Evolutionary conservation across 2,888 invertebrate species (phyloP), one percentile per base, ranked within the genome.

Genomic region (Pyralis farinalis): DNA sequence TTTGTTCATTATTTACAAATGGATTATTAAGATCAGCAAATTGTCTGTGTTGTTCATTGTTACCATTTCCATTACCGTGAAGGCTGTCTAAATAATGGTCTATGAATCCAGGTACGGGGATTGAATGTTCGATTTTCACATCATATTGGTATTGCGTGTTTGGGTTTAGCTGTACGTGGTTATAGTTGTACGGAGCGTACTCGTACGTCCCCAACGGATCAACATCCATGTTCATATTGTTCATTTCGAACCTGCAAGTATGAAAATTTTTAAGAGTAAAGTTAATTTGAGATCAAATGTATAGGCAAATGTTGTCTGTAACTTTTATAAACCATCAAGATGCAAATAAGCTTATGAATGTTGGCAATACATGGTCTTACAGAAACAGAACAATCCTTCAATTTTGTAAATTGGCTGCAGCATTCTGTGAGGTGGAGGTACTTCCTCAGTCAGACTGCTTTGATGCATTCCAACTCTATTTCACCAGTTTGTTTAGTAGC

Each of bases 131-230:
- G 7, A 59, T 20, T 32, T 63, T 69, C 1, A 58, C 49, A 6
- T 58, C 49, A 39, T 64, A 67, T 0, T 47, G 43, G 36, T 61
- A 67, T 0, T 39, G n/a, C 33, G 21, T 29, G 42, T 43, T 34
- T 1, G 37, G 37, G 21, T 21, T 12, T n/a, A 36, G 2, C 21
- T 40, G 50, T 11, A 11, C n/a, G 11, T 36, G 44, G 16, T 49
- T 51, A 39, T 53, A 64, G 42, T 52, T 48, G 4, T 65, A 71
- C 0, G 49, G 29, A 0, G 62, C 52, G 47, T 70, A 72, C 5
- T 71, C 73, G 4, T 75, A 82, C 0, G 58, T 62, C 39, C 72
- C 75, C 1, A 85, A 51, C 0, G 85, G 85, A 27, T 85, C 85
- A 1, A 79, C 36, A 1, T 83, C 82, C 29, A 67, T 47, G 1